These are phyloP conservation scores for Junonia oenone DNA, from an alignment of 2,888 invertebrate species.

Conservation along the genomic window DNA sequence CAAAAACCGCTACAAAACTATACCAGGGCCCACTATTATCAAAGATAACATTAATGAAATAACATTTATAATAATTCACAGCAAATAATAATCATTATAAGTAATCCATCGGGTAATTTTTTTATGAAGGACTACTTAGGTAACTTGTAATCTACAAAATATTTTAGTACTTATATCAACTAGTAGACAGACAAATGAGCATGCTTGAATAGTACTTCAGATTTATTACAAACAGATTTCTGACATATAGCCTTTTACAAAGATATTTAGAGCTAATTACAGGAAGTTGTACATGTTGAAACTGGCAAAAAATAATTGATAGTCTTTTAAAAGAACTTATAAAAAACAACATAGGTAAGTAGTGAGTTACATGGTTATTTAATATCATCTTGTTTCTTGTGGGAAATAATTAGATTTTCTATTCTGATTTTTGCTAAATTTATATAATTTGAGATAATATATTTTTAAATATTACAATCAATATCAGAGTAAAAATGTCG, in stretches of 20 bases:
- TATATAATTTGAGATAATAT: no score
- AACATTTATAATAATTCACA: constrained; percentile 35
- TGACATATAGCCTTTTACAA: constrained; percentile 4
- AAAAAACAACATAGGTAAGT: no score
- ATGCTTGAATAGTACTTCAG: neutral
- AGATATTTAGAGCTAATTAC: constrained; percentile 14
- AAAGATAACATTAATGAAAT: constrained; percentile 55
- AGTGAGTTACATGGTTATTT: no score
- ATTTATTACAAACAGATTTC: neutral
- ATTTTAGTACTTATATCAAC: neutral
- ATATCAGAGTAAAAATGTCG: no score
- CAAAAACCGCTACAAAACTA: constrained; percentile 78
- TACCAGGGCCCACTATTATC: constrained; percentile 57
- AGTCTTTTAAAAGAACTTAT: no score
- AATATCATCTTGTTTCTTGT: no score
- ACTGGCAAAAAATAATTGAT: no score
- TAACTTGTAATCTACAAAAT: constrained; percentile 2
- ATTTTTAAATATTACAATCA: no score
- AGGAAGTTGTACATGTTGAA: neutral
- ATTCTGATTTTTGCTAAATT: no score
- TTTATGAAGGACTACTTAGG: neutral
- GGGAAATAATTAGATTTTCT: no score
- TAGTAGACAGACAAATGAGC: neutral
- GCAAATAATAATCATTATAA: constrained; percentile 36
- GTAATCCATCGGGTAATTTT: constrained; percentile 17